Evolutionary conservation across 2,797 vertebrate species (phyloP).

Genomic region (Erpetoichthys calabaricus): DNA sequence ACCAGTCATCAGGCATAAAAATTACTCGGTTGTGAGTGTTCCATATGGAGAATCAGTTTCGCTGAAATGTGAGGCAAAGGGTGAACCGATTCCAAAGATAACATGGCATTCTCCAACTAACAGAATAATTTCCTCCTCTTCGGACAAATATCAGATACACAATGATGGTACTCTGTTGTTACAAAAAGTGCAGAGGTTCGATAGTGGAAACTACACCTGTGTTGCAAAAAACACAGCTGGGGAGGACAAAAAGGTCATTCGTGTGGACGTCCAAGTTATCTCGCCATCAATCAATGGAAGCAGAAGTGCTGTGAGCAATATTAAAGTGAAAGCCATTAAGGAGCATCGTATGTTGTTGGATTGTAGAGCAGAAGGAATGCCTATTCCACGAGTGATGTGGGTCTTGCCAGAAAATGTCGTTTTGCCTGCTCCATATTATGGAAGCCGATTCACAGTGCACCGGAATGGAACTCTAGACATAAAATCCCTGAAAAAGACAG

Average conservation of each 20-base stretch:
- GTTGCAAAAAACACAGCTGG: conserved; percentile 59
- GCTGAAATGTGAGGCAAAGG: conserved; percentile 55
- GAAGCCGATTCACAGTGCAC: conserved; percentile 66
- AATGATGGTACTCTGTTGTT: conserved; percentile 67
- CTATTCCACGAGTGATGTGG: conserved; percentile 63
- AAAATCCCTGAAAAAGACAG: conserved; percentile 39
- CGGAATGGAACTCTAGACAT: conserved; percentile 79
- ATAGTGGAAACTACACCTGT: conserved; percentile 84
- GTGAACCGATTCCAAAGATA: conserved; percentile 56
- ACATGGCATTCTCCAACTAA: conserved; percentile 73
- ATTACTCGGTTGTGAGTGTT: conserved; percentile 32
- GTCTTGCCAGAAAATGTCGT: conserved; percentile 72
- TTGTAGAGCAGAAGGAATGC: conserved; percentile 63
- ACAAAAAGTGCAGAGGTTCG: conserved; percentile 64
- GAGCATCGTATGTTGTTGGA: conserved; percentile 55
- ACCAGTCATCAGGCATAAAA: conserved; percentile 53
- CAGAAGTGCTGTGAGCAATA: conserved; percentile 29
- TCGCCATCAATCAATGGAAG: conserved; percentile 63
- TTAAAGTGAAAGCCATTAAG: conserved; percentile 43
- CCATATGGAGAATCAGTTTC: conserved; percentile 57
- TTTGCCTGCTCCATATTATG: conserved; percentile 70
- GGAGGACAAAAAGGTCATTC: conserved; percentile 55
- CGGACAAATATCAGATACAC: conserved; percentile 65
- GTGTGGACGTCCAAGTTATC: conserved; percentile 54
- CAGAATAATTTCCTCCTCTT: conserved; percentile 41